Evolutionary conservation across 2,113 vertebrate species (phyloP).

Genomic region (Isurus oxyrinchus): DNA sequence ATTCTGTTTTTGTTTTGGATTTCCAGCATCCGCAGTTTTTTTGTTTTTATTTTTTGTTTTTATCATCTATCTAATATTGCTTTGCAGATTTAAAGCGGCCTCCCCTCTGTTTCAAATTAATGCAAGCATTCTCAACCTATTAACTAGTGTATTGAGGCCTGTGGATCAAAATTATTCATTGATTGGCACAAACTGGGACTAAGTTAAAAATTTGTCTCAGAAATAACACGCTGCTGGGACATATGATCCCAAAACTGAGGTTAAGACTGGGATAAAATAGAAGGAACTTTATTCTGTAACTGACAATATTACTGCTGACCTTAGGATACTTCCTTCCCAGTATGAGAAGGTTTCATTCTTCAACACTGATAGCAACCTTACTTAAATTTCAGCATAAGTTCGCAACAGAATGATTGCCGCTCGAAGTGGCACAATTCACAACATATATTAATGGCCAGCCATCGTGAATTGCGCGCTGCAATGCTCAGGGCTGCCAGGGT

Average conservation of each 20-base stretch:
- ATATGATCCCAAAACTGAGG: background rate
- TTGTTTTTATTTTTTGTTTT: too few relatives aligned
- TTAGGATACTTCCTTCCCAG: background rate
- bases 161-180: background rate
- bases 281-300: background rate
- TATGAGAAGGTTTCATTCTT: background rate
- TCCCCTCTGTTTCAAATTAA: background rate
- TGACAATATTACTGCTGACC: background rate
- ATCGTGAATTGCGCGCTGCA: too few relatives aligned
- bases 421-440: background rate
- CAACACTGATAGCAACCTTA: background rate
- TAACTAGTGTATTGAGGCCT: background rate
- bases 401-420: background rate
- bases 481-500: too few relatives aligned
- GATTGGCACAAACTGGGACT: background rate
- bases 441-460: background rate
- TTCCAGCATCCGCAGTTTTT: too few relatives aligned
- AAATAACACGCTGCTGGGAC: background rate
- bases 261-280: background rate
- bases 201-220: background rate
- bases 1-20: too few relatives aligned
- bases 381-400: background rate
- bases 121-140: background rate
- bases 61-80: background rate
- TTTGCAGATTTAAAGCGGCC: background rate